A percentile compares a stretch with the other conserved stretches of the same genome.
Conservation (phyloP, 2,797 vertebrate genomes). For the Spheniscus humboldti region DNA sequence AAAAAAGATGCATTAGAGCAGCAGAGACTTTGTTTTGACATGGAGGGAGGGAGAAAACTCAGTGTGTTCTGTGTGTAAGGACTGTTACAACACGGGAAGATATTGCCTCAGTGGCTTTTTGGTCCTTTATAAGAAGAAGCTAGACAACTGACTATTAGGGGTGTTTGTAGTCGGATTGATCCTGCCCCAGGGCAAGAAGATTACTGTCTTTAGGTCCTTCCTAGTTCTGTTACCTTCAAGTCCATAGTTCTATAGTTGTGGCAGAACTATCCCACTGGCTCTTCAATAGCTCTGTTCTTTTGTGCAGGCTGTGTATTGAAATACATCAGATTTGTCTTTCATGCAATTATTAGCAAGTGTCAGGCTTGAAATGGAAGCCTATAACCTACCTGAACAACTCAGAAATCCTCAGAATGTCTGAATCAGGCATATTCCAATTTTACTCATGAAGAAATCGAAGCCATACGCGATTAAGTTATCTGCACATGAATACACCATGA, state of each 20-base stretch:
- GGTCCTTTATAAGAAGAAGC: neutral
- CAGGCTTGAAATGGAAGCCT: neutral
- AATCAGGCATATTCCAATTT: neutral
- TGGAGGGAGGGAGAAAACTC: neutral
- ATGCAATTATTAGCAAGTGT: neutral
- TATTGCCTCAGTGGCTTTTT: neutral
- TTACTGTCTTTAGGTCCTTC: neutral
- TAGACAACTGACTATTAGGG: neutral
- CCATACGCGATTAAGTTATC: neutral
- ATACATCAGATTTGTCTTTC: neutral
- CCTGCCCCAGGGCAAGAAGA: neutral
- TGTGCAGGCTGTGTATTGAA: neutral
- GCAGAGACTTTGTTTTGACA: neutral
- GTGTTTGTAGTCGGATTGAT: neutral
- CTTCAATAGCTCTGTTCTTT: neutral
- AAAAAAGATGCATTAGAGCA: neutral
- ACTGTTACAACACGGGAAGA: neutral
- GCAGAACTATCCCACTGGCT: neutral
- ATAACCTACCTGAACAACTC: neutral
- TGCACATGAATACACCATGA: neutral
- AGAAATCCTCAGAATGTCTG: neutral
- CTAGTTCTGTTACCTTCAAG: neutral
- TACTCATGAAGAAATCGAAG: neutral
- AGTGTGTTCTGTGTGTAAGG: neutral
- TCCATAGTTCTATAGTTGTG: neutral